Percentiles rank a stretch among this genome's conserved stretches.
Conservation (phyloP, 2,113 vertebrate species). For the Coreoperca whiteheadi region DNA sequence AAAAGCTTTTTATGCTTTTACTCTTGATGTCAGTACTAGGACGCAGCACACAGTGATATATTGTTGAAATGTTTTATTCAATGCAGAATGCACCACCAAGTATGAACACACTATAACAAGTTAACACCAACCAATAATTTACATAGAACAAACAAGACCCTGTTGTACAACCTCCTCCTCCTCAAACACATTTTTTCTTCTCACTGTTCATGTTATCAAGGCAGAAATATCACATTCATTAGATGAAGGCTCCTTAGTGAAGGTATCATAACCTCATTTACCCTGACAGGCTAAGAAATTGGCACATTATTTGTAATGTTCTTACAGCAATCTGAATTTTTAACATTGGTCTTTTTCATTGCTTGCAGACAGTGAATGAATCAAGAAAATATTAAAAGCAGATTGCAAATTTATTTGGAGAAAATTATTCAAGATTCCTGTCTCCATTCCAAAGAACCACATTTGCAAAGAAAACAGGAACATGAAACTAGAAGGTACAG, state of each 20-base stretch:
- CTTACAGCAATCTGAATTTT: background rate
- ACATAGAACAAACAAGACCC: slow-evolving; percentile 38
- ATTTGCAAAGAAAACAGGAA: background rate
- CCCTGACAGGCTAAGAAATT: background rate
- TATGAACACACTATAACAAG: slow-evolving; percentile 31
- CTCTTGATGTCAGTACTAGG: background rate
- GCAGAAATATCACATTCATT: slow-evolving; percentile 7
- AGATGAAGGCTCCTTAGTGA: slow-evolving; percentile 8
- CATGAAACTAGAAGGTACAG: background rate
- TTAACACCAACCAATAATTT: slow-evolving; percentile 21
- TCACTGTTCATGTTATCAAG: background rate
- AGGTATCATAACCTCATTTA: slow-evolving; percentile 13
- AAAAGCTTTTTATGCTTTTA: background rate
- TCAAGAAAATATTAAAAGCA: background rate
- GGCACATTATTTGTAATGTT: background rate
- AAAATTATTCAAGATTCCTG: background rate
- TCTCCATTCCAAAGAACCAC: background rate
- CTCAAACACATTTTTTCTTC: background rate
- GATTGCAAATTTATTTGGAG: background rate
- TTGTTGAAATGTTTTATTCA: slow-evolving; percentile 61
- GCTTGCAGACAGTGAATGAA: background rate
- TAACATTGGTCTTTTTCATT: background rate
- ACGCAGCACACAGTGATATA: background rate
- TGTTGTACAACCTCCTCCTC: slow-evolving; percentile 10
- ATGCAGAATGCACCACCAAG: slow-evolving; percentile 15